Evolutionary conservation across 2,888 invertebrate genomes (phyloP).

Genomic region (Adelphocoris suturalis): DNA sequence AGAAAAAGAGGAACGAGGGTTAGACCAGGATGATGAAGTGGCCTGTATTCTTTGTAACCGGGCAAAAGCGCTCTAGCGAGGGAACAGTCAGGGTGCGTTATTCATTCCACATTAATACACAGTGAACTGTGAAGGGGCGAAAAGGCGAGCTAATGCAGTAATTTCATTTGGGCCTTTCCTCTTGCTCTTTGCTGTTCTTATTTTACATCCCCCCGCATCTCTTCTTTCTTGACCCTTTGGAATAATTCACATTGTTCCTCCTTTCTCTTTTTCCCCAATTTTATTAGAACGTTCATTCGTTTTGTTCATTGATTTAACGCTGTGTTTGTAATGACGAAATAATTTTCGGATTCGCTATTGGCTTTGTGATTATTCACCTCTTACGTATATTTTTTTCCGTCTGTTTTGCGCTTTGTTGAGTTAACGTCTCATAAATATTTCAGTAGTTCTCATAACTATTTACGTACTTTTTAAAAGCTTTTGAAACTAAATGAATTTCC

Average conservation of each 20-base stretch:
- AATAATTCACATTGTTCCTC: slow-evolving; percentile 1
- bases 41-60: slow-evolving; percentile 25
- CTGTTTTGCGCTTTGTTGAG: too few species aligned
- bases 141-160: slow-evolving; percentile 31
- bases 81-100: background rate
- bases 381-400: too few species aligned
- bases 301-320: background rate
- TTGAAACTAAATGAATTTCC: too few species aligned
- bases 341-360: too few species aligned
- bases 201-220: slow-evolving; percentile 11
- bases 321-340: too few species aligned
- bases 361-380: too few species aligned
- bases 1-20: background rate
- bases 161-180: slow-evolving; percentile 6
- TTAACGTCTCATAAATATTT: too few species aligned
- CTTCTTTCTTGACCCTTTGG: background rate
- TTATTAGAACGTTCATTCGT: background rate
- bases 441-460: too few species aligned
- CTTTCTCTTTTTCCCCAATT: slow-evolving; percentile 2
- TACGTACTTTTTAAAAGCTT: too few species aligned
- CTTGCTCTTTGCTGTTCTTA: slow-evolving; percentile 32
- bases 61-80: slow-evolving; percentile 36
- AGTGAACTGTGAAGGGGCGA: slow-evolving; percentile 36
- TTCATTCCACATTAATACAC: slow-evolving; percentile 39
- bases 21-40: background rate